These are phyloP conservation scores for Ptilonorhynchus violaceus DNA, from an alignment of 2,113 vertebrate genomes.

Conservation along the genomic window DNA sequence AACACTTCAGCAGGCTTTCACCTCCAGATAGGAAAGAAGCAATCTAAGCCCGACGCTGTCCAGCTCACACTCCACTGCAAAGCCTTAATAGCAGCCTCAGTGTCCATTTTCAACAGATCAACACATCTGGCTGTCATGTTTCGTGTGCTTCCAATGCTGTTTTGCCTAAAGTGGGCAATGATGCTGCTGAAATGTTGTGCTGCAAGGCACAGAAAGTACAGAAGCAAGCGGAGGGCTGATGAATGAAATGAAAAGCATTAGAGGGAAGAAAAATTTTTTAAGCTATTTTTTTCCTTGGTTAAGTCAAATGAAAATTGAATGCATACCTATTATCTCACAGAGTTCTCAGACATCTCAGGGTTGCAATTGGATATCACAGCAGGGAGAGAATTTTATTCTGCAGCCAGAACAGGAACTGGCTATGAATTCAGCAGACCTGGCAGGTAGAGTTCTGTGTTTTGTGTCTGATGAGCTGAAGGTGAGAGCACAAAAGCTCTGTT, in stretches of 20 bases:
- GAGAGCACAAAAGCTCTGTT: not conserved
- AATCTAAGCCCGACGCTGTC: not conserved
- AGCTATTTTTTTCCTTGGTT: not conserved
- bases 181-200: not conserved
- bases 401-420: not conserved
- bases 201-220: not conserved
- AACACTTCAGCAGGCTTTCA: slow-evolving; percentile 22
- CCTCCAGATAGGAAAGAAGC: not conserved
- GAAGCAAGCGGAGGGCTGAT: not conserved
- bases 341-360: not conserved
- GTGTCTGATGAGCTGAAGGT: not conserved
- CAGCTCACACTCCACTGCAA: not conserved
- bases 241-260: not conserved
- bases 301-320: not conserved
- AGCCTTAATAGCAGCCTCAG: not conserved
- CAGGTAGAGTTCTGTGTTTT: not conserved
- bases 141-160: not conserved
- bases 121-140: not conserved
- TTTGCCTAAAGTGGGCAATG: not conserved
- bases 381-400: not conserved
- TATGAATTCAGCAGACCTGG: not conserved
- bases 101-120: not conserved
- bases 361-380: not conserved
- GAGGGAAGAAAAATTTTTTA: accelerated
- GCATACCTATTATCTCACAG: not conserved